A percentile compares a stretch with the other conserved stretches of the same genome.
Evolutionary conservation across 1,140 invertebrate genomes (phyloP).

Genomic region (silkworm (Bombyx mori)): DNA sequence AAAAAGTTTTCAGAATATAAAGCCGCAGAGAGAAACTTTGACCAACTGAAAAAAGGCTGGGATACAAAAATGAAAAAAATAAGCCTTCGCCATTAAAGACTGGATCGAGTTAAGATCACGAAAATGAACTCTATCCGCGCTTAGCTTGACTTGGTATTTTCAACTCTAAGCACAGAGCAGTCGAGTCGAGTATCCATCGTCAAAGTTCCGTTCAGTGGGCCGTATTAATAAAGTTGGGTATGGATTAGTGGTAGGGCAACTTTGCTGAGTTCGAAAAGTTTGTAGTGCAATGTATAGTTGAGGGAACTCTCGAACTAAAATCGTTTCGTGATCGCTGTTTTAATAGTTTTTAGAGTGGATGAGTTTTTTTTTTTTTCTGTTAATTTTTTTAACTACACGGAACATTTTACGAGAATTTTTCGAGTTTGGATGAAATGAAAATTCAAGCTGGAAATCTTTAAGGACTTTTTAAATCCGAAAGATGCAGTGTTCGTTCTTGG

Average conservation of each 20-base stretch:
- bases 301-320: slow-evolving; percentile 31
- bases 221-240: slow-evolving; percentile 21
- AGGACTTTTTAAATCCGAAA: too few relatives aligned
- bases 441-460: too few relatives aligned
- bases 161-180: neutral
- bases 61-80: too few relatives aligned
- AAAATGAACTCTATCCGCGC: slow-evolving; percentile 4
- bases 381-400: neutral
- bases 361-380: slow-evolving; percentile 3
- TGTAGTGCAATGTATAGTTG: slow-evolving; percentile 32
- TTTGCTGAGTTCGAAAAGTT: slow-evolving; percentile 20
- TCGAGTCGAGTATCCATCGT: too few relatives aligned
- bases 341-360: slow-evolving; percentile 15
- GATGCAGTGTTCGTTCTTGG: too few relatives aligned
- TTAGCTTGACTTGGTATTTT: slow-evolving; percentile 23
- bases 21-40: neutral
- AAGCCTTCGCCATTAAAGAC: too few relatives aligned
- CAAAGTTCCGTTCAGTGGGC: too few relatives aligned
- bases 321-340: slow-evolving; percentile 19
- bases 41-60: too few relatives aligned
- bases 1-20: slow-evolving; percentile 6
- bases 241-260: slow-evolving; percentile 28
- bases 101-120: too few relatives aligned
- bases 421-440: too few relatives aligned
- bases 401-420: too few relatives aligned